Percentiles rank a stretch among this genome's conserved stretches.
phyloP scores from a whole-genome alignment of 2,888 invertebrate genomes.

The Athalia circularis region DNA sequence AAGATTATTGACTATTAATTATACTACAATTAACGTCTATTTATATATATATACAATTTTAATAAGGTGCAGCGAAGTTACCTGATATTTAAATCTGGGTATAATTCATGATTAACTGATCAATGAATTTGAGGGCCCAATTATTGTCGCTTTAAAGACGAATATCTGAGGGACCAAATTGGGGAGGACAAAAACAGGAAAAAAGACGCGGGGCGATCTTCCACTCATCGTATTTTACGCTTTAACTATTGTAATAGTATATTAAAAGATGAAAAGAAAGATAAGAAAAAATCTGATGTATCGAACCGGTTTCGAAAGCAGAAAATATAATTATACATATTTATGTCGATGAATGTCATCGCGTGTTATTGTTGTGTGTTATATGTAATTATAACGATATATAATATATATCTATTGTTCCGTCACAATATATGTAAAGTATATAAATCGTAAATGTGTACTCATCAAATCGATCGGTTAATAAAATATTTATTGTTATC shows the following conservation, averaged over 20 bases:
- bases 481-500: conserved; percentile 34
- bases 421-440: not conserved
- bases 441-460: not conserved
- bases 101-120: too few species aligned
- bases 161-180: not conserved
- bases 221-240: not conserved
- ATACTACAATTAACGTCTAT: too few species aligned
- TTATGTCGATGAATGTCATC: not conserved
- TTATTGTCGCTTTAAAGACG: too few species aligned
- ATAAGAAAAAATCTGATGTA: too few species aligned
- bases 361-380: not conserved
- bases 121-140: too few species aligned
- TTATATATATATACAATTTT: too few species aligned
- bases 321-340: too few species aligned
- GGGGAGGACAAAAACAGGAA: not conserved
- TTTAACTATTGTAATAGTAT: not conserved
- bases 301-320: too few species aligned
- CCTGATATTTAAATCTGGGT: too few species aligned
- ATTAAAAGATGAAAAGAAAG: not conserved
- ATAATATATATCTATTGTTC: conserved; percentile 6
- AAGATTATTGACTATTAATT: too few species aligned
- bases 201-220: too few species aligned
- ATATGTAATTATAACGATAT: conserved; percentile 2
- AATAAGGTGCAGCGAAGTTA: too few species aligned
- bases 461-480: not conserved